Evolutionary conservation across 1,140 invertebrate genomes (phyloP).

Genomic region (Micrasema minimum): DNA sequence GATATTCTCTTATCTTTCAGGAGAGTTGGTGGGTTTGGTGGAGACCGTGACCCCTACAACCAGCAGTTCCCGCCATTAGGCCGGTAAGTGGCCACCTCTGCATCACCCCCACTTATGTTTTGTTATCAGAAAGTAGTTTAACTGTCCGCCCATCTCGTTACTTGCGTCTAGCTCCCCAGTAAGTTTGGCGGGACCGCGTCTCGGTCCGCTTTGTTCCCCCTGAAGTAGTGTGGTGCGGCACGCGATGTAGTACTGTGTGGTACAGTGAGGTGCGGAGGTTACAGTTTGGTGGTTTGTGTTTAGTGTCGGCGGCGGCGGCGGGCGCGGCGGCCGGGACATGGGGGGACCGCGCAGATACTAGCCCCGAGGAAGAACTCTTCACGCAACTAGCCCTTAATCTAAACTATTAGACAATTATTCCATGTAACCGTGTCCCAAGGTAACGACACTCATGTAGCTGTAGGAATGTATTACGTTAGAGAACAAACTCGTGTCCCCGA

Average conservation of each 20-base stretch:
- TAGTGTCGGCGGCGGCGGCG: slow-evolving; percentile 52
- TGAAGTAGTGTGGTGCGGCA: too few species aligned
- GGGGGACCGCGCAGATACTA: slow-evolving; percentile 52
- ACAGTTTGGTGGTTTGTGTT: slow-evolving; percentile 51
- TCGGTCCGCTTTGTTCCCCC: too few species aligned
- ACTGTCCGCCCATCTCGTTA: neutral
- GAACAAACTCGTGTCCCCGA: slow-evolving; percentile 6
- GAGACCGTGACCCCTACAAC: slow-evolving; percentile 61
- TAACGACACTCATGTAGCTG: slow-evolving; percentile 1
- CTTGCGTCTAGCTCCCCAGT: slow-evolving; percentile 3
- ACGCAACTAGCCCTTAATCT: neutral
- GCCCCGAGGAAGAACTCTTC: neutral
- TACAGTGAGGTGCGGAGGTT: slow-evolving; percentile 6
- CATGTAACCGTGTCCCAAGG: too few species aligned
- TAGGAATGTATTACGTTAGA: slow-evolving; percentile 19
- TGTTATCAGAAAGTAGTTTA: neutral
- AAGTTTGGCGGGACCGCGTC: neutral
- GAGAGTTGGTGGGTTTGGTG: slow-evolving; percentile 57
- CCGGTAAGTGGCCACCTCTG: slow-evolving; percentile 58
- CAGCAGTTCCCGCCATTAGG: slow-evolving; percentile 65
- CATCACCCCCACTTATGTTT: neutral
- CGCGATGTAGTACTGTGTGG: too few species aligned
- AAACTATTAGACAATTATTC: neutral
- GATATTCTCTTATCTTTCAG: too few species aligned
- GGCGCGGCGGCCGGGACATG: slow-evolving; percentile 50